Conservation (phyloP, 2,888 invertebrate species). For the Mamestra brassicae region DNA sequence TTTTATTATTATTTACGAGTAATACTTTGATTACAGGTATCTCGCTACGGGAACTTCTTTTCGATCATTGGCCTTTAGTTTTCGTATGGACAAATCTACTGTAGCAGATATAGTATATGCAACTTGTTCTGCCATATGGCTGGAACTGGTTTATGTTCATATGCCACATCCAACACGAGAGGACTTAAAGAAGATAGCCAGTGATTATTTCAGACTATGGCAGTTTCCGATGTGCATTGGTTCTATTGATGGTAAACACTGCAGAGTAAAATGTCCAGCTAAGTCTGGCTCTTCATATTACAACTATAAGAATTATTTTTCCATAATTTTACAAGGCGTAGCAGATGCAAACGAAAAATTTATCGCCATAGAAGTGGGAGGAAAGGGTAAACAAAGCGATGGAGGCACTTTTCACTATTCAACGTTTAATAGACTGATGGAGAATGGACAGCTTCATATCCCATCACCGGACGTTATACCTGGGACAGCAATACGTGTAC, state of each 20-base stretch:
- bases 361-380: slow-evolving; percentile 1
- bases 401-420: slow-evolving; percentile 7
- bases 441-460: background rate
- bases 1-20: background rate
- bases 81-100: slow-evolving; percentile 5
- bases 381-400: slow-evolving; percentile 3
- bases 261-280: slow-evolving; percentile 2
- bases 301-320: background rate
- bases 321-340: no score
- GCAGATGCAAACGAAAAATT: no score
- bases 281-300: background rate
- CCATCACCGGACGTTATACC: no score
- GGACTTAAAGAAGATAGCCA: background rate
- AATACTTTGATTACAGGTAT: background rate
- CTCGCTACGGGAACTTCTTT: slow-evolving; percentile 1
- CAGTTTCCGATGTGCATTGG: slow-evolving; percentile 1
- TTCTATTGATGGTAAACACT: slow-evolving; percentile 3
- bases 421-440: background rate
- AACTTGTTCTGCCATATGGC: background rate
- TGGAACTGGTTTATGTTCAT: background rate
- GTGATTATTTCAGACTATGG: slow-evolving; percentile 1
- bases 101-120: background rate
- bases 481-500: no score
- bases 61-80: background rate
- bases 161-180: slow-evolving; percentile 4